Evolutionary conservation across 2,113 vertebrate species (phyloP).

Genomic region (Centropristis striata): DNA sequence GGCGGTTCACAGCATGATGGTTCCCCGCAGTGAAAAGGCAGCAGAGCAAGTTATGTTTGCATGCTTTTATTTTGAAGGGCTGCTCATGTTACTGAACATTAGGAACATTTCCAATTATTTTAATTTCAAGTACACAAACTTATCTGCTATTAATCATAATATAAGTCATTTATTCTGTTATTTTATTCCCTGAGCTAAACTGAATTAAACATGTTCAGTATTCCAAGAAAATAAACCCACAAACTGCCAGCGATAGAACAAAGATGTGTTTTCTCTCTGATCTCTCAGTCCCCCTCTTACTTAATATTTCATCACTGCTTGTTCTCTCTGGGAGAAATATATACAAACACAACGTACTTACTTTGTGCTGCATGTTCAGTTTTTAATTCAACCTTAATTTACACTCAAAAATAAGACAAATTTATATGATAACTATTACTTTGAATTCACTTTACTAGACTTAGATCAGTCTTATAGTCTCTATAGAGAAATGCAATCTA

Average conservation of each 20-base stretch:
- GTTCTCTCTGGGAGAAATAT: not conserved
- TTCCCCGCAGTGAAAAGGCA: not conserved
- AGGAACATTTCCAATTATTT: no score
- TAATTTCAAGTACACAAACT: not conserved
- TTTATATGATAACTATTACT: no score
- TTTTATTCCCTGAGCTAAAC: not conserved
- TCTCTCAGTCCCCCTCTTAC: conserved; percentile 6
- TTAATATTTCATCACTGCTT: conserved; percentile 25
- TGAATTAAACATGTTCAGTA: not conserved
- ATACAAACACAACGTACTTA: not conserved
- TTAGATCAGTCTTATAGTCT: no score
- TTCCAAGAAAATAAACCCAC: not conserved
- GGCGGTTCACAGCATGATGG: not conserved
- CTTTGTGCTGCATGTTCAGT: not conserved
- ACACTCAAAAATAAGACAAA: not conserved
- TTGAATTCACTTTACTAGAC: not conserved
- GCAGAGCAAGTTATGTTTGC: not conserved
- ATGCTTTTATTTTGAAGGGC: conserved; percentile 7
- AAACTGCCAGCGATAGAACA: not conserved
- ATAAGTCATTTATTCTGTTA: not conserved
- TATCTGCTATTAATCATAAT: no score
- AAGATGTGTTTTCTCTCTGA: not conserved
- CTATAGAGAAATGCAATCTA: not conserved
- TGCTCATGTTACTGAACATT: not conserved
- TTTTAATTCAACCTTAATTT: not conserved